Base-by-base conservation (phyloP, 2,888 invertebrate genomes). In the Drosophila robusta region DNA sequence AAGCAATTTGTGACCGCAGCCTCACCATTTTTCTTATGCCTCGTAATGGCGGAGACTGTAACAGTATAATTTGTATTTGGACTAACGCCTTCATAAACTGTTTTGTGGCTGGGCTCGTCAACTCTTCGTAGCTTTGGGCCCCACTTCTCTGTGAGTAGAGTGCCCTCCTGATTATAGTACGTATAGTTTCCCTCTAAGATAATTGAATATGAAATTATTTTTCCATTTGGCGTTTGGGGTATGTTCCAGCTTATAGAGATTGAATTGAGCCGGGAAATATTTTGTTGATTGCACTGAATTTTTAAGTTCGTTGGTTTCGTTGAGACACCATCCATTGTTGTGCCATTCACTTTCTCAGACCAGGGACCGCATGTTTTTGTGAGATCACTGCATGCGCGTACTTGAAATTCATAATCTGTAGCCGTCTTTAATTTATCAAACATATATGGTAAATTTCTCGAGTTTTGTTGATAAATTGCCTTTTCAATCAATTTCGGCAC, bases 61-160 rank as follows among this genome's bases (percentile, higher is more conserved):
- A 97, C 95, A 12, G 96, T 96, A 91, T 97, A 97, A 91, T 96
- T 95, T 0, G 97, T 97, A 91, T 98, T 97, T 4, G 97, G 95
- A 57, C 95, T 95, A 34, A 97, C 94, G 47, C 95, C 95, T 80
- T 95, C 95, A 87, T 96, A 95, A 1, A 86, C 65, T 0, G 91
- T 90, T 58, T 90, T 91, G 54, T 93, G 93, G 16, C 93, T 93
- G 63, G 91, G 93, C 46, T 93, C 92, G 67, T 93, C 93, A 8
- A 95, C 94, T 57, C 94, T 94, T 68, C 94, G 94, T 9, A 93
- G 93, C 87, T 94, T 94, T 1, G 95, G 94, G 1, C 94, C 94
- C 93, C 94, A 94, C 3, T 93, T 94, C 55, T 94, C 94, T 42
- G 93, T 92, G 46, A 93, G 92, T 36, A 92, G 67, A 26, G 91